These are phyloP conservation scores for Sula dactylatra DNA, from an alignment of 2,113 vertebrate genomes.

Conservation along the genomic window DNA sequence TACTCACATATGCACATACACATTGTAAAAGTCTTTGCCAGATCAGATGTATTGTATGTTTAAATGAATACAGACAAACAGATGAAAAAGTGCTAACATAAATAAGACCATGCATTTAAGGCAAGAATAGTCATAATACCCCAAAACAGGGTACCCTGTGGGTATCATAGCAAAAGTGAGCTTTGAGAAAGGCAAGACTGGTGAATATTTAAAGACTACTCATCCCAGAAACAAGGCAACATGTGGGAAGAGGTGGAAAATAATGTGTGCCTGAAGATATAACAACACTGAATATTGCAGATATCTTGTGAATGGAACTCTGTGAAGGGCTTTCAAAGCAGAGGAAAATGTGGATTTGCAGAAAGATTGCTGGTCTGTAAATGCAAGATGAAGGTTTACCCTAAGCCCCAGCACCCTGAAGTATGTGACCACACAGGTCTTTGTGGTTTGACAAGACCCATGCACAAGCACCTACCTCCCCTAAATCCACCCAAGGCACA, in stretches of 20 bases:
- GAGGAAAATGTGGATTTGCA: background rate
- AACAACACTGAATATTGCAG: background rate
- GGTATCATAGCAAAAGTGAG: background rate
- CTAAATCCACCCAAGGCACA: background rate
- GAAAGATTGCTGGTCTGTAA: background rate
- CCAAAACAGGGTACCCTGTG: background rate
- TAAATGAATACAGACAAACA: background rate
- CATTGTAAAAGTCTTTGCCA: background rate
- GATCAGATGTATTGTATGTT: background rate
- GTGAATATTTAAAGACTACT: background rate
- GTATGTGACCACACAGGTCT: background rate
- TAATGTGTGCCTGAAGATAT: background rate
- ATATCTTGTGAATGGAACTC: background rate
- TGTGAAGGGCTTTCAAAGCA: background rate
- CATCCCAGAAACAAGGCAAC: background rate
- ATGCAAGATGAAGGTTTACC: background rate
- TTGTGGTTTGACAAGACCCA: background rate
- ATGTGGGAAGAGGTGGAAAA: background rate
- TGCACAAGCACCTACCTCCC: background rate
- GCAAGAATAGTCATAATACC: background rate
- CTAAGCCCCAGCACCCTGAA: background rate
- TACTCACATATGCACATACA: background rate
- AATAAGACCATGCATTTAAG: background rate
- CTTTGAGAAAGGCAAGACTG: background rate
- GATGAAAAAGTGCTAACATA: background rate